These are phyloP conservation scores for Thamnaconus septentrionalis DNA, from an alignment of 2,113 vertebrate genomes.

Conservation along the genomic window DNA sequence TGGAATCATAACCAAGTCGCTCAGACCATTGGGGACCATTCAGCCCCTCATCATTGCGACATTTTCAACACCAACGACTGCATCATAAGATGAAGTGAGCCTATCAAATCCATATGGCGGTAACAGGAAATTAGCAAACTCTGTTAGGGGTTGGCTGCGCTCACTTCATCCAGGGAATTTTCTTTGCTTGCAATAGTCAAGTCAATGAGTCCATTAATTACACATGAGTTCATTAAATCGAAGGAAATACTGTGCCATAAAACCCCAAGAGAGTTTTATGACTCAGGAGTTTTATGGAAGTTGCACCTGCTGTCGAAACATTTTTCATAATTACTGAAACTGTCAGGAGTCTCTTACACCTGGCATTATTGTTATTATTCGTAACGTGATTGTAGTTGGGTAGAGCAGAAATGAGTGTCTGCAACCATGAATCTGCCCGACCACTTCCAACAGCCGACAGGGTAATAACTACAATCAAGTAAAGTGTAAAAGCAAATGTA, in stretches of 20 bases:
- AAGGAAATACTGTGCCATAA: conserved; percentile 23
- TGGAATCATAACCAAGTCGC: conserved; percentile 12
- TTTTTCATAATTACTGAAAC: conserved; percentile 12
- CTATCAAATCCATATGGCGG: conserved; percentile 37
- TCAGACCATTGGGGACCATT: conserved; percentile 30
- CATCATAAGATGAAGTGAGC: conserved; percentile 9
- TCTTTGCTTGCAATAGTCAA: neutral
- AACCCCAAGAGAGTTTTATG: conserved; percentile 25
- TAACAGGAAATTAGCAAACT: conserved; percentile 11
- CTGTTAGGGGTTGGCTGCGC: conserved; percentile 15
- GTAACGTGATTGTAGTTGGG: too few relatives aligned
- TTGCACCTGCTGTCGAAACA: conserved; percentile 10
- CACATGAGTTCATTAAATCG: conserved; percentile 27
- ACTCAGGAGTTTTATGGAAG: conserved; percentile 9
- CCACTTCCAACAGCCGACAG: too few relatives aligned
- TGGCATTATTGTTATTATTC: too few relatives aligned
- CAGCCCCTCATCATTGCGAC: conserved; percentile 31
- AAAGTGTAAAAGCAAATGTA: too few relatives aligned
- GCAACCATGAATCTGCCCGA: too few relatives aligned
- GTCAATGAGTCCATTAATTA: conserved; percentile 24
- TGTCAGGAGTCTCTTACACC: neutral
- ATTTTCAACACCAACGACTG: conserved; percentile 12
- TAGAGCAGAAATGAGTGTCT: too few relatives aligned
- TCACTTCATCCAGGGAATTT: conserved; percentile 15
- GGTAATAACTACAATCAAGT: too few relatives aligned